Evolutionary conservation across 2,797 vertebrate species (phyloP).

Genomic region (Chiloscyllium punctatum): DNA sequence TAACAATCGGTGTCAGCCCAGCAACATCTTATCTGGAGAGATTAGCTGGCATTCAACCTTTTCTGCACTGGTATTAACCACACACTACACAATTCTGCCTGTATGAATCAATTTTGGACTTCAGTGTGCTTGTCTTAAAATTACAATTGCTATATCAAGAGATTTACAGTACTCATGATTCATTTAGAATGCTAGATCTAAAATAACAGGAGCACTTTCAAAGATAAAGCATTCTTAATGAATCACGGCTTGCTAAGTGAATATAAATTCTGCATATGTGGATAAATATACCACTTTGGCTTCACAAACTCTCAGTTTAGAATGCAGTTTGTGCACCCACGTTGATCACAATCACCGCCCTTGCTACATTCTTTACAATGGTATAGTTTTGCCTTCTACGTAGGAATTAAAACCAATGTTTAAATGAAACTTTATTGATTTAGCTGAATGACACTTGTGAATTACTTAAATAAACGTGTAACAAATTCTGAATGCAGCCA

Average conservation of each 20-base stretch:
- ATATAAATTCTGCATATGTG: neutral
- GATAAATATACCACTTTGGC: neutral
- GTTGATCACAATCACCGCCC: neutral
- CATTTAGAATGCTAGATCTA: neutral
- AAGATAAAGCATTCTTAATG: conserved; percentile 13
- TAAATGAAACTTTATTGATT: neutral
- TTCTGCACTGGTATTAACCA: neutral
- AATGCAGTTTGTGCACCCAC: neutral
- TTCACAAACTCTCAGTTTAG: neutral
- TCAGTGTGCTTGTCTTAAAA: neutral
- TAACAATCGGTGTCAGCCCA: too few relatives aligned
- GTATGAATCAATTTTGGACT: neutral
- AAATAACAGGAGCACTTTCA: neutral
- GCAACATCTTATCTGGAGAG: too few relatives aligned
- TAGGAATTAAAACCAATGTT: neutral
- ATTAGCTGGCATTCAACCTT: neutral
- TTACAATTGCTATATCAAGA: neutral
- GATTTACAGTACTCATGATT: too few relatives aligned
- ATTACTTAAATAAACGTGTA: neutral
- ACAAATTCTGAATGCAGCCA: neutral
- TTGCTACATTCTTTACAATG: neutral
- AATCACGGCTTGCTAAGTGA: conserved; percentile 6
- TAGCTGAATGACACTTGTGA: neutral
- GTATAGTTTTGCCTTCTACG: neutral
- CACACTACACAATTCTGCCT: neutral